Conservation (phyloP, 2,113 vertebrate species). For the Pachyramphus minor region DNA sequence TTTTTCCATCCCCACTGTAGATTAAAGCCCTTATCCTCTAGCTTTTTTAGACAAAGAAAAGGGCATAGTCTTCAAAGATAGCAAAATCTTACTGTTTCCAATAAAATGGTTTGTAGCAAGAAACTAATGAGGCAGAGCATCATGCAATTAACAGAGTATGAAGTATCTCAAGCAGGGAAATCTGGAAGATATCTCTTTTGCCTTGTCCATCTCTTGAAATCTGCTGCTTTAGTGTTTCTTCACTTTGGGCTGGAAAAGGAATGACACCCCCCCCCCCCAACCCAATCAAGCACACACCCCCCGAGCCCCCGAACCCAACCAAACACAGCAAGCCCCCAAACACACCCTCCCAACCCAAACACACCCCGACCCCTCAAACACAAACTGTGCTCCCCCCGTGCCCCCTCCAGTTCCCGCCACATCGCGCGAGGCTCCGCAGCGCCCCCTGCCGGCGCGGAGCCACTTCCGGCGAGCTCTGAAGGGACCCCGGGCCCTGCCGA, state of each 20-base stretch:
- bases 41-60: slow-evolving; percentile 78
- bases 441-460: background rate
- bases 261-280: too few species aligned
- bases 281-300: too few species aligned
- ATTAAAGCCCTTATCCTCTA: slow-evolving; percentile 71
- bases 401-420: too few species aligned
- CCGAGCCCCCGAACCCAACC: background rate
- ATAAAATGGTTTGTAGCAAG: background rate
- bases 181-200: background rate
- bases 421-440: background rate
- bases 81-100: slow-evolving; percentile 73
- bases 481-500: background rate
- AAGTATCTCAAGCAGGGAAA: background rate
- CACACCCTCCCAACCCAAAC: background rate
- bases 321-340: background rate
- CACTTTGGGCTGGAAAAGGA: background rate
- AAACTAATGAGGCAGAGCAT: background rate
- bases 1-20: background rate
- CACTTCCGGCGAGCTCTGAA: background rate
- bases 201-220: background rate
- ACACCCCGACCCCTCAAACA: too few species aligned
- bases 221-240: background rate
- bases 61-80: slow-evolving; percentile 73
- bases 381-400: too few species aligned
- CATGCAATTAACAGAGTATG: background rate